Evolutionary conservation across 2,888 invertebrate species (phyloP).

Genomic region (Harpalus rubripes): DNA sequence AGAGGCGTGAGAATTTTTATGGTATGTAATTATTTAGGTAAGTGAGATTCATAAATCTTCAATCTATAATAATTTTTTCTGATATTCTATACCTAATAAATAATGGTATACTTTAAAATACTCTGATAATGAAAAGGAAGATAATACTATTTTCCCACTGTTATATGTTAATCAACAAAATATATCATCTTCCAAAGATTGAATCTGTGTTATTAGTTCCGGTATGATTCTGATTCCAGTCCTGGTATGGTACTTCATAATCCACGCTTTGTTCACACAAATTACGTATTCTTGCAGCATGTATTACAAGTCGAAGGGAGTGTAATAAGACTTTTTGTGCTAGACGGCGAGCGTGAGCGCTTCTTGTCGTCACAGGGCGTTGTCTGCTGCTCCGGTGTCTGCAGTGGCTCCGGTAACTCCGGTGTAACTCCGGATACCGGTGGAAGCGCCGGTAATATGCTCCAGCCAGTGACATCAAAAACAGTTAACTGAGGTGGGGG

Average conservation of each 20-base stretch:
- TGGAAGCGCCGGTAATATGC: not conserved
- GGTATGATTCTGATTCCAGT: not conserved
- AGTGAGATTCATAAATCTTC: too few relatives aligned
- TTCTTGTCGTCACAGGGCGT: conserved; percentile 35
- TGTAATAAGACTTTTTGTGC: conserved; percentile 47
- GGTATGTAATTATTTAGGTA: too few relatives aligned
- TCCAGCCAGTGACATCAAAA: not conserved
- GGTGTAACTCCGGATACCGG: conserved; percentile 3
- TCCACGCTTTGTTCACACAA: conserved; percentile 34
- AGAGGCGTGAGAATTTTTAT: too few relatives aligned
- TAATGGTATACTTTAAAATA: too few relatives aligned
- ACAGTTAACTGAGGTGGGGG: not conserved
- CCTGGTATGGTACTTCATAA: conserved; percentile 13
- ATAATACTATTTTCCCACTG: too few relatives aligned
- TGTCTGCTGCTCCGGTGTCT: conserved; percentile 21
- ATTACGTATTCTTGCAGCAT: conserved; percentile 48
- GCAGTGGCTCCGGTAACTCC: conserved; percentile 31
- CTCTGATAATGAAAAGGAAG: too few relatives aligned
- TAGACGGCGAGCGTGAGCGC: conserved; percentile 13
- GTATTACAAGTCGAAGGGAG: conserved; percentile 49
- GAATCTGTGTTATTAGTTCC: not conserved
- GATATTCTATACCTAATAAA: too few relatives aligned
- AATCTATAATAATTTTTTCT: too few relatives aligned
- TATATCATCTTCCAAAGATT: not conserved
- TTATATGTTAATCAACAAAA: not conserved